phyloP scores from a whole-genome alignment of 2,888 invertebrate genomes.

The Lepetodrilus schrolli region DNA sequence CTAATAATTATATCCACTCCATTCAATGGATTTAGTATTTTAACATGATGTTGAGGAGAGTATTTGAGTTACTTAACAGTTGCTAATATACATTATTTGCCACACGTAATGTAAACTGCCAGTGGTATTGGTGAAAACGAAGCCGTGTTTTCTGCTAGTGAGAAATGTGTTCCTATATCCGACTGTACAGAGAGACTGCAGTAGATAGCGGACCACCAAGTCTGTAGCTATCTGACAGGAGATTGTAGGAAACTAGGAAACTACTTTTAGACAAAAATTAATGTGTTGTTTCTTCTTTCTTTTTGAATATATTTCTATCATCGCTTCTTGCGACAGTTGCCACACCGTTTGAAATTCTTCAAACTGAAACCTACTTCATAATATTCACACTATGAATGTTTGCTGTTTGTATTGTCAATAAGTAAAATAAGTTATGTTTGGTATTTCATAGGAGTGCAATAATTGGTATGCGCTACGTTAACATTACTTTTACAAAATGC shows the following conservation, averaged over 20 bases:
- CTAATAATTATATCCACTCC: too few relatives aligned
- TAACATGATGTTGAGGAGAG: too few relatives aligned
- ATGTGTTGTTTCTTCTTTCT: not conserved
- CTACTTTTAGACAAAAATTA: conserved; percentile 3
- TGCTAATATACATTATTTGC: not conserved
- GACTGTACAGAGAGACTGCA: not conserved
- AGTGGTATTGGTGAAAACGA: not conserved
- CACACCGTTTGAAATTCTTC: conserved; percentile 5
- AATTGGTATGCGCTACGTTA: too few relatives aligned
- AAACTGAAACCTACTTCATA: not conserved
- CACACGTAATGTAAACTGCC: not conserved
- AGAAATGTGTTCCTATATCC: not conserved
- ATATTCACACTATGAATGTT: too few relatives aligned
- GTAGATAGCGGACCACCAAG: not conserved
- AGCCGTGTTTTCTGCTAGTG: not conserved
- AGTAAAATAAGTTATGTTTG: too few relatives aligned
- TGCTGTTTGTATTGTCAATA: too few relatives aligned
- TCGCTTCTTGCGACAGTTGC: not conserved
- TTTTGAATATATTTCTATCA: not conserved
- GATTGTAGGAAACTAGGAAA: not conserved
- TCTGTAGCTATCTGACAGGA: not conserved
- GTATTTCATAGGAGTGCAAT: too few relatives aligned
- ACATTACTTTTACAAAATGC: not conserved
- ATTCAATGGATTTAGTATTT: too few relatives aligned
- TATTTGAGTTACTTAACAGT: too few relatives aligned